A percentile compares a stretch with the other conserved stretches of the same genome.
Conservation (phyloP, 2,797 vertebrate genomes). For the Carduelis carduelis region DNA sequence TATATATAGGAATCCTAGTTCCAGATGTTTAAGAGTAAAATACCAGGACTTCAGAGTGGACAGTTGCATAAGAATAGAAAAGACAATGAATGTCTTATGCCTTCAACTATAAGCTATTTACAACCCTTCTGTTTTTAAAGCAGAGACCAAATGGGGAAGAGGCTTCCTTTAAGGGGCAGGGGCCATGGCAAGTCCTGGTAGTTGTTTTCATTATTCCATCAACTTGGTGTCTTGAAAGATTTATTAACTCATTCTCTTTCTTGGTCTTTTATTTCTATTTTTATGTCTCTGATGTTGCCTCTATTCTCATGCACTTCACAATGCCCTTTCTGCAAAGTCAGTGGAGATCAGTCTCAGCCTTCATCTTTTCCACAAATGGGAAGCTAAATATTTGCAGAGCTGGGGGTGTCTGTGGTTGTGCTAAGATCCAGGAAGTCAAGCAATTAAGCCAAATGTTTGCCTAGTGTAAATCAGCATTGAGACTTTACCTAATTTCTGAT, state of each 20-base stretch:
- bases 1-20: not conserved
- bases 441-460: constrained; percentile 4
- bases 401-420: not conserved
- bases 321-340: constrained; percentile 40
- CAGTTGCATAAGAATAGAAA: not conserved
- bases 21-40: constrained; percentile 1
- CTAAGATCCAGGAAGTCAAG: constrained; percentile 8
- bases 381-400: constrained; percentile 17
- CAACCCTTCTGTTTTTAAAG: constrained; percentile 19
- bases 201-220: constrained; percentile 38
- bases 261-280: constrained; percentile 41
- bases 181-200: not conserved
- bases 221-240: constrained; percentile 36
- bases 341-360: constrained; percentile 1
- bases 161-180: constrained; percentile 12
- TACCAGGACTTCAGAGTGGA: not conserved
- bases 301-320: constrained; percentile 34
- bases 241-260: constrained; percentile 51
- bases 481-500: not conserved
- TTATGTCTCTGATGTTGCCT: constrained; percentile 23
- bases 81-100: not conserved
- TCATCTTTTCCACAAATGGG: constrained; percentile 10
- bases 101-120: constrained; percentile 14
- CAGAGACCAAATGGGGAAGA: not conserved
- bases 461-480: not conserved